Conservation (phyloP, 2,113 vertebrate genomes). For the Daphoenositta chrysoptera region DNA sequence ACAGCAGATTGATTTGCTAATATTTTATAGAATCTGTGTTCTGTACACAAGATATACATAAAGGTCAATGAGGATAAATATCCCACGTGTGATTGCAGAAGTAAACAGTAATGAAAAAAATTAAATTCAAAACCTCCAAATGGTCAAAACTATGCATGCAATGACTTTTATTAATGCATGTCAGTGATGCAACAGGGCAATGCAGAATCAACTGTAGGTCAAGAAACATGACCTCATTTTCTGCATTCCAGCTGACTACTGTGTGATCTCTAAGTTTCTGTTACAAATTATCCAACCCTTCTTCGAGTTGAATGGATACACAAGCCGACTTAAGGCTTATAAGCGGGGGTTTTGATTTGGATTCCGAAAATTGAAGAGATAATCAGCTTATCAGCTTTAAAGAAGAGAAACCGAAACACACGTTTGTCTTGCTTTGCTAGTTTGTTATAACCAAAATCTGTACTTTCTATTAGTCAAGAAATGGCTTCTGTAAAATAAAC, state of each 20-base stretch:
- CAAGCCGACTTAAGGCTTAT: background rate
- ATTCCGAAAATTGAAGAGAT: conserved; percentile 14
- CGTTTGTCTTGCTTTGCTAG: background rate
- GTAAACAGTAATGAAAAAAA: background rate
- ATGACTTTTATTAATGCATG: background rate
- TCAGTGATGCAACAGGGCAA: background rate
- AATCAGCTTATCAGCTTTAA: conserved; percentile 42
- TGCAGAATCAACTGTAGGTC: conserved; percentile 1
- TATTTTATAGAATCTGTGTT: background rate
- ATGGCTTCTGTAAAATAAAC: background rate
- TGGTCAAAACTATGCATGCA: background rate
- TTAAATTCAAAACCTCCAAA: background rate
- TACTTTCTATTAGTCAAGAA: background rate
- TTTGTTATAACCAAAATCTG: background rate
- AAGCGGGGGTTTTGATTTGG: background rate
- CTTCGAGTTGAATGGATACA: background rate
- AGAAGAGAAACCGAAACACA: background rate
- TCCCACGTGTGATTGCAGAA: background rate
- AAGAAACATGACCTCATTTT: conserved; percentile 24
- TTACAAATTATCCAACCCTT: conserved; percentile 28
- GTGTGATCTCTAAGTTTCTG: background rate
- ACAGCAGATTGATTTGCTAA: background rate
- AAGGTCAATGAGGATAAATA: background rate
- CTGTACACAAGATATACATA: background rate
- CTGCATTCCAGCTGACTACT: conserved; percentile 18